Evolutionary conservation across 2,113 vertebrate genomes (phyloP).

Genomic region (Lynx canadensis): DNA sequence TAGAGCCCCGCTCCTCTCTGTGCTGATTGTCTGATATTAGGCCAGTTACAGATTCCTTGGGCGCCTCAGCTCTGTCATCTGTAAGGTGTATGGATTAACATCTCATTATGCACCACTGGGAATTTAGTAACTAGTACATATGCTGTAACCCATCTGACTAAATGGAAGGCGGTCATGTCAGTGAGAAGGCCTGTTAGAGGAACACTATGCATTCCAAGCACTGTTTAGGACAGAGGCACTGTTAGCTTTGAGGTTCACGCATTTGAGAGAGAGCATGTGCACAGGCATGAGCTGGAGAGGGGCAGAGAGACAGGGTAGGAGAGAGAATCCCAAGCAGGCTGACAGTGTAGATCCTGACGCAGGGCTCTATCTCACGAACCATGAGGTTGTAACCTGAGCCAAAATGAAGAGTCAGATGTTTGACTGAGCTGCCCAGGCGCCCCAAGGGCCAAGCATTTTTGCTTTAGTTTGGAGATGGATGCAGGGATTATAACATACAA

Average conservation of each 20-base stretch:
- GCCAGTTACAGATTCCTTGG: not conserved
- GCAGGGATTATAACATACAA: not conserved
- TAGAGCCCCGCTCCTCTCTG: not conserved
- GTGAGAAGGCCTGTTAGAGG: not conserved
- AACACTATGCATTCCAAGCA: not conserved
- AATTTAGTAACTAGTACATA: not conserved
- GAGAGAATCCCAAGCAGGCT: no score
- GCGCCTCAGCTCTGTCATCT: not conserved
- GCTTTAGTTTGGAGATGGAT: not conserved
- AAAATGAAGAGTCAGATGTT: no score
- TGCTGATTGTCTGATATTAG: not conserved
- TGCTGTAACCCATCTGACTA: not conserved
- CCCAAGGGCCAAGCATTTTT: not conserved
- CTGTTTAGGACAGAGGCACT: not conserved
- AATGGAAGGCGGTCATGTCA: not conserved
- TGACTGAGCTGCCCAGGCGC: no score
- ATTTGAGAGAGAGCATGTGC: not conserved
- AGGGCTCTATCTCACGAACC: no score
- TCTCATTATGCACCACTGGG: not conserved
- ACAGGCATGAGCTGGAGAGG: no score
- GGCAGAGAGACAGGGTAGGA: no score
- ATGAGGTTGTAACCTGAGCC: no score
- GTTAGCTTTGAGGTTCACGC: not conserved
- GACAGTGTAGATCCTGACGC: no score
- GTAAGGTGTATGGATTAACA: not conserved